Conservation (phyloP, 2,113 vertebrate genomes). For the Leptocoma aspasia region DNA sequence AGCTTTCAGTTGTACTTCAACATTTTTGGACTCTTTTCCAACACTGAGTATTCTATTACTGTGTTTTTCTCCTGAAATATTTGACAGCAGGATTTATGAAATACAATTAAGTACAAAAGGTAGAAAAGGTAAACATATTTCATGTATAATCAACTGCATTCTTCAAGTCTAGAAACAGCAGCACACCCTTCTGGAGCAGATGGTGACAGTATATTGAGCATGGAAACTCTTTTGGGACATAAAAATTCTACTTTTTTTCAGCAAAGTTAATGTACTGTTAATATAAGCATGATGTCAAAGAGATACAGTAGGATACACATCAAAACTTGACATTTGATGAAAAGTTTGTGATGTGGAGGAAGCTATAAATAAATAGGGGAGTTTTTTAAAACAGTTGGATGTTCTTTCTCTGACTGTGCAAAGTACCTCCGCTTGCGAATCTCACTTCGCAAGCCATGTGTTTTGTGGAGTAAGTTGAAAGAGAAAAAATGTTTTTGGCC, state of each 20-base stretch:
- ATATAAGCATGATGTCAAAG: neutral
- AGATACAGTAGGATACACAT: neutral
- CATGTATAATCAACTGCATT: neutral
- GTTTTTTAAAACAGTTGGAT: neutral
- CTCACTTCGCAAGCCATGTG: neutral
- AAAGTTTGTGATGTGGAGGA: neutral
- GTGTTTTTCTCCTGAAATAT: neutral
- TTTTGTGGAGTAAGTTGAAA: neutral
- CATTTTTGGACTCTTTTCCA: neutral
- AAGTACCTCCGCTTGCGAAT: neutral
- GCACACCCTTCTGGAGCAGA: neutral
- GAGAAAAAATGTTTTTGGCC: neutral
- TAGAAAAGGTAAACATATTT: neutral
- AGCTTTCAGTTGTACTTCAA: neutral
- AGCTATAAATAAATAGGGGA: conserved; percentile 29
- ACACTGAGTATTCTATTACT: neutral
- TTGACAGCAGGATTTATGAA: neutral
- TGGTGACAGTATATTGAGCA: neutral
- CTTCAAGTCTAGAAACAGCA: neutral
- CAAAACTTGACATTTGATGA: neutral
- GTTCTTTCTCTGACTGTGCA: neutral
- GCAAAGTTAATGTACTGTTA: neutral
- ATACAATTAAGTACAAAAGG: neutral
- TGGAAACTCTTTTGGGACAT: neutral
- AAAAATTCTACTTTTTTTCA: neutral